These are phyloP conservation scores for Kradibia gibbosae DNA, from an alignment of 1,140 invertebrate genomes.

Conservation along the genomic window DNA sequence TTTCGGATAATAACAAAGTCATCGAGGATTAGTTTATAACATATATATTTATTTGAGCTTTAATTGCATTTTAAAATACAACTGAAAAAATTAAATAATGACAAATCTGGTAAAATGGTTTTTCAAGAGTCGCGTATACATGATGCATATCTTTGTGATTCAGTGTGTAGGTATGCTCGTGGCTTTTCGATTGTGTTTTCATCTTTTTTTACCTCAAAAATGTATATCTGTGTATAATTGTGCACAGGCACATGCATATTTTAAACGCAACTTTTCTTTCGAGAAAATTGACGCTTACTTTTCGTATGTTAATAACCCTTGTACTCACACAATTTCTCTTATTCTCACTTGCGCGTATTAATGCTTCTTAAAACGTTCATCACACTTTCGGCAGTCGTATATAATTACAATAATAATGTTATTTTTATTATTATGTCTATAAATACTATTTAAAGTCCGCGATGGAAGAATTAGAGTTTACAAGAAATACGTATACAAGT, in stretches of 20 bases:
- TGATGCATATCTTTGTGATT: constrained; percentile 73
- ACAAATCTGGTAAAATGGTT: constrained; percentile 75
- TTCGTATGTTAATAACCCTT: constrained; percentile 4
- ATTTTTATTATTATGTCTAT: constrained; percentile 72
- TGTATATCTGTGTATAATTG: constrained; percentile 48
- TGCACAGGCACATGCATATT: constrained; percentile 45
- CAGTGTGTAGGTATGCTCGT: constrained; percentile 61
- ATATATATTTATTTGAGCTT: constrained; percentile 76
- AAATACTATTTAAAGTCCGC: constrained; percentile 73
- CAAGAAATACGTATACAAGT: constrained; percentile 75
- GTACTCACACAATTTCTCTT: too few relatives aligned
- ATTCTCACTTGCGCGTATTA: constrained; percentile 49
- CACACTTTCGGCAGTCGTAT: constrained; percentile 68
- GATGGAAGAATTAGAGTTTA: constrained; percentile 74
- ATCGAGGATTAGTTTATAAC: constrained; percentile 71
- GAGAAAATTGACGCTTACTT: constrained; percentile 40
- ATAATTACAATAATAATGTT: constrained; percentile 73
- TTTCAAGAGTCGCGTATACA: constrained; percentile 73
- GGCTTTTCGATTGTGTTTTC: constrained; percentile 54
- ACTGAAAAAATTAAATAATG: constrained; percentile 75
- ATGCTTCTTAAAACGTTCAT: constrained; percentile 31
- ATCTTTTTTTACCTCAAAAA: constrained; percentile 44
- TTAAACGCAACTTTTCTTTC: constrained; percentile 45
- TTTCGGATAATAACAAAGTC: background rate
- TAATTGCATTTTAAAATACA: constrained; percentile 76